Evolutionary conservation across 2,888 invertebrate species (phyloP).

Genomic region (Drosophila histrio): DNA sequence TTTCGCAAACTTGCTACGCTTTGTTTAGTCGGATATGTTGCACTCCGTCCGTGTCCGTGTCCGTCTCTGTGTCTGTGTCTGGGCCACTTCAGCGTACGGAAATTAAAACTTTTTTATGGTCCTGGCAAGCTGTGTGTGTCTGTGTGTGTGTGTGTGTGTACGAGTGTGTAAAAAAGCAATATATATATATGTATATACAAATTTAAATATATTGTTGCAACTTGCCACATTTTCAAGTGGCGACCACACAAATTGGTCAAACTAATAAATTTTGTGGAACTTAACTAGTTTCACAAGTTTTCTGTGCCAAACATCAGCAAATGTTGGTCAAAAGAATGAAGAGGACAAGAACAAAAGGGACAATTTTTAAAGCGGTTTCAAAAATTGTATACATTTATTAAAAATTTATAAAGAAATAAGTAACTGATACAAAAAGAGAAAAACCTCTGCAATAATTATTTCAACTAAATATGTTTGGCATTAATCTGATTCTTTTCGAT

Average conservation of each 20-base stretch:
- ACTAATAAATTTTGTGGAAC: slow-evolving; percentile 45
- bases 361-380: not conserved
- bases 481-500: too few relatives aligned
- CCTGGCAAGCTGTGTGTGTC: slow-evolving; percentile 37
- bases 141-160: slow-evolving; percentile 9
- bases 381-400: too few relatives aligned
- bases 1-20: slow-evolving; percentile 48
- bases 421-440: too few relatives aligned
- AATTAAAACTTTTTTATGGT: slow-evolving; percentile 73
- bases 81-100: slow-evolving; percentile 61
- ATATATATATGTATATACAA: slow-evolving; percentile 12
- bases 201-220: slow-evolving; percentile 51
- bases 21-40: slow-evolving; percentile 39
- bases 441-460: too few relatives aligned
- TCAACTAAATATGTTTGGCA: too few relatives aligned
- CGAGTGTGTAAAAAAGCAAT: slow-evolving; percentile 1
- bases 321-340: slow-evolving; percentile 21
- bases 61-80: slow-evolving; percentile 19
- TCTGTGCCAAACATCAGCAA: slow-evolving; percentile 7
- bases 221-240: slow-evolving; percentile 48
- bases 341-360: not conserved
- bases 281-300: slow-evolving; percentile 32
- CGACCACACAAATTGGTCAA: slow-evolving; percentile 57
- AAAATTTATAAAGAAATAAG: too few relatives aligned
- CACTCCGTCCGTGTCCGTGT: slow-evolving; percentile 6